Base-by-base conservation (phyloP, 2,113 vertebrate species). In the Chloebia gouldiae region DNA sequence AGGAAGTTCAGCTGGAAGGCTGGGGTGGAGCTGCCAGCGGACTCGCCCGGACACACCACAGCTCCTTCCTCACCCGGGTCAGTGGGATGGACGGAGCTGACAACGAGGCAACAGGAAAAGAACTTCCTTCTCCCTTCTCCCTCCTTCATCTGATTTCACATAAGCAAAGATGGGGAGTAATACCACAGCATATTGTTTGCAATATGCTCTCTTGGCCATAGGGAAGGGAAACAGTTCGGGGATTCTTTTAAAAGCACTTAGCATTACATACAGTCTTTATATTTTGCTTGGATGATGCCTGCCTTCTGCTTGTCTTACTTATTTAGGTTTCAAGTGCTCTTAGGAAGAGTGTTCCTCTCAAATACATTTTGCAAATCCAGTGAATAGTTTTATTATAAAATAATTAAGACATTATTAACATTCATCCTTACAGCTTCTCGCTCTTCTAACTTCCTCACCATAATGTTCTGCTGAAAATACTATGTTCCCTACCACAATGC, bases 181-280 rank as follows among this genome's bases (percentile, higher is more conserved):
- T 91, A 72, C 57, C 30, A 57, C 54, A 90, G 84, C 95, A 94
- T 95, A 93, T 92, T 97, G 94, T 92, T 93, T 82, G 89, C 94
- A 96, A 96, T 96, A 95, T 95, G 93, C 79, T 94, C 86, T 86
- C 93, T 95, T 96, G 90, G 95, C 92, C 95, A 96, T 54, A 91
- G 85, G 93, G 93, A 95, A 95, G 80, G 70, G 84, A 87, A 92
- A 73, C 90, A 80, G 91, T 96, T 91, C 13, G 13, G 31, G 30
- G 40, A 94, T 93, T 95, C 83, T 95, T 97, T 93, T 96, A 93
- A 87, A 95, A 95, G 95, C 92, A 90, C 85, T 93, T 83, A 93
- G 54, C 39, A 91, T 86, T 91, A 95, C 84, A 83, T 91, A 85
- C 5, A 95, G 73, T 91, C 93, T 95, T 94, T 92, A 20, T 90